Percentiles rank a stretch among this genome's conserved stretches.
Conservation (phyloP, 2,797 vertebrate species). For the Sebastes cheni region DNA sequence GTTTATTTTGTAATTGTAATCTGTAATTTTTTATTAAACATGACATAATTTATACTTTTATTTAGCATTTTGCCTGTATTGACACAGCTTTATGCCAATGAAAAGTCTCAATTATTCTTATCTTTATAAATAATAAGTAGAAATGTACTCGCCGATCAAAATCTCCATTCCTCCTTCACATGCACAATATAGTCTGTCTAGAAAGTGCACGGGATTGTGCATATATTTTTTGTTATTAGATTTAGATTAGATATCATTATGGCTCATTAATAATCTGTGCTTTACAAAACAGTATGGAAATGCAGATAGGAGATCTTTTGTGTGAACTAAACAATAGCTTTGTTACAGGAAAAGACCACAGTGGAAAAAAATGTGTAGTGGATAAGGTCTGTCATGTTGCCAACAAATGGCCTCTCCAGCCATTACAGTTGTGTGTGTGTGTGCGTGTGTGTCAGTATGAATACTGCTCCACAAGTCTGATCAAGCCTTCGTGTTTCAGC, state of each 20-base stretch:
- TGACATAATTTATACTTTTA: background rate
- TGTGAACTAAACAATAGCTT: background rate
- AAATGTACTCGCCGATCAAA: background rate
- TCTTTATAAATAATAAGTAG: background rate
- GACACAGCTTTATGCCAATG: background rate
- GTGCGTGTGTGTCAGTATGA: background rate
- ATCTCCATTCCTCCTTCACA: background rate
- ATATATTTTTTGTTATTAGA: background rate
- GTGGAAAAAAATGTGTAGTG: background rate
- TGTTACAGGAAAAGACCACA: background rate
- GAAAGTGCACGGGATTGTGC: background rate
- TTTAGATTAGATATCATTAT: background rate
- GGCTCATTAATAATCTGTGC: background rate
- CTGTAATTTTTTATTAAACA: background rate
- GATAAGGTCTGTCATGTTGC: constrained; percentile 11
- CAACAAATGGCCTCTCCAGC: constrained; percentile 6
- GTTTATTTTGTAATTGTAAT: too few species aligned
- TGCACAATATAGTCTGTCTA: background rate
- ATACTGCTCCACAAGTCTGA: background rate
- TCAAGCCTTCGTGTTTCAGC: constrained; percentile 19
- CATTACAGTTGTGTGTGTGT: background rate
- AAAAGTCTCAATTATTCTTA: background rate
- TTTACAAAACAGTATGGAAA: background rate
- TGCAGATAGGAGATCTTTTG: background rate
- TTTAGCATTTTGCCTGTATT: background rate